Base-by-base conservation (phyloP, 2,888 invertebrate species). In the Agrotis clavis region DNA sequence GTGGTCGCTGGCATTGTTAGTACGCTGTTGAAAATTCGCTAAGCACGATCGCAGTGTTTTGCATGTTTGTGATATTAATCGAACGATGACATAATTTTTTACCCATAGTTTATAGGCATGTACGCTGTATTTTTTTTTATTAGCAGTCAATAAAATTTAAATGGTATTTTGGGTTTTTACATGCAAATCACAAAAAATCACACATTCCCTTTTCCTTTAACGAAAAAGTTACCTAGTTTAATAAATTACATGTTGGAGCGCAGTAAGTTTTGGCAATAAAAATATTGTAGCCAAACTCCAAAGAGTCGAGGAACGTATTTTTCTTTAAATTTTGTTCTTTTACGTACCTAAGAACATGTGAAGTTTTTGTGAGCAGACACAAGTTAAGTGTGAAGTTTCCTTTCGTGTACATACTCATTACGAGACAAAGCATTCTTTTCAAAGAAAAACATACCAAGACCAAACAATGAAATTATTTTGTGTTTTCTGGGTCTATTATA, bases 21-120 rank as follows among this genome's bases (percentile, higher is more conserved):
- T 16, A 72, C 25, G 41, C 47, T 67, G 19, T 54, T 59, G 59
- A 64, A 21, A 84, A 82, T 71, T 82, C 62, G 79, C 62, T 50
- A 62, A 50, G 65, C 81, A 83, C 67, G 65, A 59, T 70, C 68
- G 68, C 71, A 62, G 18, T 70, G 30, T 66, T 70, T 48, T 19
- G 62, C 21, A 18, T 51, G n/a, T 73, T 68, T 50, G 51, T 71
- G 48, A 48, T 71, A 50, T 19, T 62, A 59, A 45, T 18, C 21
- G 54, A 21, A 59, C 51, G 62, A 47, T 30, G 11, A 48, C 19
- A 45, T 47, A 0, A n/a, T 68, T 64, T 54, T 56, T 75, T 41
- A 45, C 11, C 45, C 4, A n/a, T 41, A 21, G 11, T 0, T 35
- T 19, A 19, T 57, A 45, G 65, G 75, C 71, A 83, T 81, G 71